These are phyloP conservation scores for Xiphorhynchus elegans DNA, from an alignment of 2,113 vertebrate genomes.

Conservation along the genomic window DNA sequence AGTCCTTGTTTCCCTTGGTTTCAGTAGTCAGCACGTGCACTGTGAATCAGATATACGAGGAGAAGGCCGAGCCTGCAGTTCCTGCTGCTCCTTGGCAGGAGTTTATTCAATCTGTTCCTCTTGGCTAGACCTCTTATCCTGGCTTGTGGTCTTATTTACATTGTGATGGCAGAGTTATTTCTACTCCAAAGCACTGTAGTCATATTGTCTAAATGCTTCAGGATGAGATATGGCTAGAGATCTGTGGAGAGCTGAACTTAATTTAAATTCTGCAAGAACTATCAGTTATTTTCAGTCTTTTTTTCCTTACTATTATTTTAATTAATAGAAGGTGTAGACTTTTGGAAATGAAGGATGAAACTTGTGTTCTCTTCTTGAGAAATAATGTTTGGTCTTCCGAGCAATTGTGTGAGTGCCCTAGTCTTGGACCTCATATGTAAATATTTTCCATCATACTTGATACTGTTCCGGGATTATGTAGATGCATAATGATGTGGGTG, in stretches of 20 bases:
- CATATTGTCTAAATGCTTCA: not conserved
- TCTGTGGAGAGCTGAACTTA: not conserved
- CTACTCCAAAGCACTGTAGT: not conserved
- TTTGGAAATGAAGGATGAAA: not conserved
- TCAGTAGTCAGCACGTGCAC: not conserved
- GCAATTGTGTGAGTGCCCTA: not conserved
- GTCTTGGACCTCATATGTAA: not conserved
- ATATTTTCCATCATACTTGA: not conserved
- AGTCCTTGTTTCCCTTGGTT: not conserved
- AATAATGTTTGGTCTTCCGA: not conserved
- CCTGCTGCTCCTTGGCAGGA: constrained; percentile 32
- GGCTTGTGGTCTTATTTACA: constrained; percentile 33
- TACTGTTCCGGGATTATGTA: not conserved
- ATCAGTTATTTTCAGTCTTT: not conserved
- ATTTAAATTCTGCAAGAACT: not conserved
- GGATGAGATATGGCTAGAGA: not conserved
- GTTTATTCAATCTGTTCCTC: constrained; percentile 48
- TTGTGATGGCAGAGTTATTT: constrained; percentile 15
- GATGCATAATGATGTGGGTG: not conserved
- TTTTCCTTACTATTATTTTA: not conserved
- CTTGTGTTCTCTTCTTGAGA: not conserved
- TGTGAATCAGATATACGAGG: not conserved
- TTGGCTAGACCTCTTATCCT: constrained; percentile 33
- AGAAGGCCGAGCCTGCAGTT: not conserved
- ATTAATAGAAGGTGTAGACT: not conserved